Evolutionary conservation across 1,140 invertebrate species (phyloP).

Genomic region (Rhopalosiphum maidis): DNA sequence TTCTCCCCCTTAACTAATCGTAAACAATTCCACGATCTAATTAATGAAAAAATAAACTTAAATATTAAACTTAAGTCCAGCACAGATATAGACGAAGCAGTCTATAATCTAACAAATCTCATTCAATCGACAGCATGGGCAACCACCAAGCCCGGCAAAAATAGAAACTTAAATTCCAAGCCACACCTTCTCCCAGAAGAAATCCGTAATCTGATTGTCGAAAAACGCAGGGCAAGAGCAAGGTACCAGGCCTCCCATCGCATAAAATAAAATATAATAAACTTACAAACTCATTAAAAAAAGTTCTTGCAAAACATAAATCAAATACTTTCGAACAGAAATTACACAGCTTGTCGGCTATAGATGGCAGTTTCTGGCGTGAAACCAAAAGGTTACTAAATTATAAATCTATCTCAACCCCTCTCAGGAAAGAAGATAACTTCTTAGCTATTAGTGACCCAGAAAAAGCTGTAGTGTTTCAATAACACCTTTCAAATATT

Average conservation of each 20-base stretch:
- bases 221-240: slow-evolving; percentile 23
- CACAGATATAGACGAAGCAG: background rate
- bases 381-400: background rate
- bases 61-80: background rate
- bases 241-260: background rate
- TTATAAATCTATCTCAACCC: background rate
- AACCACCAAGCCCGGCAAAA: background rate
- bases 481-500: no score
- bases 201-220: background rate
- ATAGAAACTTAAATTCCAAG: no score
- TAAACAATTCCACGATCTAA: background rate
- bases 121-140: background rate
- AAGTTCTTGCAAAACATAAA: background rate
- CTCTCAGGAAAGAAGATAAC: background rate
- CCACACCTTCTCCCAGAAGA: background rate
- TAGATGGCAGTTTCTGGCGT: background rate
- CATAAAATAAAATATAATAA: slow-evolving; percentile 16
- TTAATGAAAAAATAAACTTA: background rate
- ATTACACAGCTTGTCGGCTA: background rate
- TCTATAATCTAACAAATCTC: background rate
- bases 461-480: no score
- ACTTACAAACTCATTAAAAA: slow-evolving; percentile 14
- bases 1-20: no score
- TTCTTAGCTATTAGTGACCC: no score
- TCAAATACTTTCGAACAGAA: background rate